Conservation (phyloP, 2,797 vertebrate species). For the Lepidocolaptes lacrymiger region DNA sequence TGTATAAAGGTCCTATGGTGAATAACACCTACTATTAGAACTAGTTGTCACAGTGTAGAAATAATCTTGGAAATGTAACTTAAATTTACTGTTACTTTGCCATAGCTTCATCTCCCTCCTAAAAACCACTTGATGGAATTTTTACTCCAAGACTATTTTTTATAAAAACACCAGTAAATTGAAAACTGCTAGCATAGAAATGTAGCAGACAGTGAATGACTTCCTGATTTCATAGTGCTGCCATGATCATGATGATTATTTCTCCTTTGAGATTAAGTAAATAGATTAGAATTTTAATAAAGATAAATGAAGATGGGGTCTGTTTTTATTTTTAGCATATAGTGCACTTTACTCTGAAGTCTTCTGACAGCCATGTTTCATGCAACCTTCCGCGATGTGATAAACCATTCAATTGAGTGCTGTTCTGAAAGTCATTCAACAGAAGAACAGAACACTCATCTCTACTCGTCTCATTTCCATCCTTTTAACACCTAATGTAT, state of each 20-base stretch:
- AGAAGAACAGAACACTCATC: background rate
- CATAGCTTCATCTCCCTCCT: background rate
- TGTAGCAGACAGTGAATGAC: background rate
- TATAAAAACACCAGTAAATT: background rate
- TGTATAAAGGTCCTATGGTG: rapidly evolving
- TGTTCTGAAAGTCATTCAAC: background rate
- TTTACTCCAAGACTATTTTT: background rate
- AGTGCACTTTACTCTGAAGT: background rate
- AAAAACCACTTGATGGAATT: background rate
- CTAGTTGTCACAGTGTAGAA: background rate
- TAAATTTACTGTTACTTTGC: background rate
- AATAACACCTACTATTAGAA: background rate
- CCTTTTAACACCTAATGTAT: constrained; percentile 6
- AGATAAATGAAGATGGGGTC: background rate
- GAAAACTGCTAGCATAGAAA: background rate
- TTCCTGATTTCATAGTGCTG: background rate
- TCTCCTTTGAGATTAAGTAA: background rate
- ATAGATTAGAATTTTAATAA: background rate
- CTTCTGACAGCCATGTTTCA: background rate
- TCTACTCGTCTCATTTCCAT: constrained; percentile 44
- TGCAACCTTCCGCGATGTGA: background rate
- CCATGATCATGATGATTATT: background rate
- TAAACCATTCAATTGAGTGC: constrained; percentile 48
- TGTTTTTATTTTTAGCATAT: background rate
- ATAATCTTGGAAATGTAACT: background rate